A percentile compares a stretch with the other conserved stretches of the same genome.
Conservation (phyloP, 2,113 vertebrate species). For the Ranitomeya imitator region DNA sequence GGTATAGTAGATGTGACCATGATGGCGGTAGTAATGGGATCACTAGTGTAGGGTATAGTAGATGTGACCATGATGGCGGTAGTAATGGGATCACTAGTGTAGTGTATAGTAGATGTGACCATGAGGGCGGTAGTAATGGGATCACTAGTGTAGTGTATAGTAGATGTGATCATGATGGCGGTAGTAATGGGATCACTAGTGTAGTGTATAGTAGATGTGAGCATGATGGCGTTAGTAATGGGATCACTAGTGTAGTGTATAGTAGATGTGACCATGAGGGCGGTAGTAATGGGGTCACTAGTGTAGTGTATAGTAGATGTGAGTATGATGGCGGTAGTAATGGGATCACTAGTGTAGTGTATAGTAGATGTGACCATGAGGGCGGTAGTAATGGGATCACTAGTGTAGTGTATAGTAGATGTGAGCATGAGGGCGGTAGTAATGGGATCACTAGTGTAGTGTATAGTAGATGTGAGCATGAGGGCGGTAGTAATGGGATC, state of each 20-base stretch:
- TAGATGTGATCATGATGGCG: no score
- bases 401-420: neutral
- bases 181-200: neutral
- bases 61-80: neutral
- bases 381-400: neutral
- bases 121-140: neutral
- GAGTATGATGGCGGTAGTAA: neutral
- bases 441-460: neutral
- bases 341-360: neutral
- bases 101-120: neutral
- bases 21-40: neutral
- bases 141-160: neutral
- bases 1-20: no score
- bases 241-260: neutral
- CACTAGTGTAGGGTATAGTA: neutral
- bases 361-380: no score
- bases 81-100: neutral
- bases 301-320: neutral
- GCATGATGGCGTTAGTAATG: neutral
- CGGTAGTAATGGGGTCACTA: neutral
- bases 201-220: neutral
- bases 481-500: neutral
- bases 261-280: no score
- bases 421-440: neutral
- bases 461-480: no score